phyloP scores from a whole-genome alignment of 2,797 vertebrate species.

The Myiotriccus ornatus region DNA sequence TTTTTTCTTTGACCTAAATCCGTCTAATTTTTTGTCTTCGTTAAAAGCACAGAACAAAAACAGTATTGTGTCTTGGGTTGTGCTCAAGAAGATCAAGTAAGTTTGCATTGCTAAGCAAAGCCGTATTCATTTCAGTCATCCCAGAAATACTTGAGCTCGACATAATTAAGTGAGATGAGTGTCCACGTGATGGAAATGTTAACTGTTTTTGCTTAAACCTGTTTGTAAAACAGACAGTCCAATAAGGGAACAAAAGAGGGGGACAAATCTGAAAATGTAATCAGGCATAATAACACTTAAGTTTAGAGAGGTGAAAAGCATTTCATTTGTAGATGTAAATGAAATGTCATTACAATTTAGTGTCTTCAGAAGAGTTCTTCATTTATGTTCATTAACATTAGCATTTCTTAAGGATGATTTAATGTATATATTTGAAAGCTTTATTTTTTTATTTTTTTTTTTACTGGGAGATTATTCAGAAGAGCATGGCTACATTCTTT shows the following conservation, averaged over 20 bases:
- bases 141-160: background rate
- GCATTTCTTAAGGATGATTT: slow-evolving; percentile 21
- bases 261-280: background rate
- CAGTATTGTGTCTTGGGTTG: slow-evolving; percentile 5
- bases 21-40: slow-evolving; percentile 41
- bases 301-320: background rate
- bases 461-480: background rate
- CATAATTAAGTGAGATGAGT: background rate
- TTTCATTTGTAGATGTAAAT: slow-evolving; percentile 38
- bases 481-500: background rate
- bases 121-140: slow-evolving; percentile 4
- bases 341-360: background rate
- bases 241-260: background rate
- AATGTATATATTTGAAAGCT: background rate
- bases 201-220: background rate
- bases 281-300: slow-evolving; percentile 4
- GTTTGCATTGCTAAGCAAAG: slow-evolving; percentile 44
- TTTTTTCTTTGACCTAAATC: slow-evolving; percentile 67
- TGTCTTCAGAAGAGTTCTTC: slow-evolving; percentile 20
- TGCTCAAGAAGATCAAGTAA: slow-evolving; percentile 20
- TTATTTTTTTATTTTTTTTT: background rate
- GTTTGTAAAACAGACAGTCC: background rate
- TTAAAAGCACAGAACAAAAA: slow-evolving; percentile 36
- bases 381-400: background rate
- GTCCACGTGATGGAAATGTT: background rate